Evolutionary conservation across 2,888 invertebrate genomes (phyloP).

Genomic region (Tyria jacobaeae): DNA sequence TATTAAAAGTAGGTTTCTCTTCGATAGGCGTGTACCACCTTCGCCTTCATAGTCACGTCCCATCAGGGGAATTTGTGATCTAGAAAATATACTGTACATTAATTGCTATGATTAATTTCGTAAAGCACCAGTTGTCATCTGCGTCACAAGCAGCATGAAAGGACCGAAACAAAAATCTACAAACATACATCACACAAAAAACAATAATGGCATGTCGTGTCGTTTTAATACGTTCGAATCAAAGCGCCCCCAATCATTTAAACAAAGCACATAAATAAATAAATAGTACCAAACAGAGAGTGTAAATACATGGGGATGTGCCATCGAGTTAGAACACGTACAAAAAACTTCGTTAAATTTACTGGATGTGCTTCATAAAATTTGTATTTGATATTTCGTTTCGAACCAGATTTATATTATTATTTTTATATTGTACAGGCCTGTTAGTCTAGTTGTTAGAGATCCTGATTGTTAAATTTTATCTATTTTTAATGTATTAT

Average conservation of each 20-base stretch:
- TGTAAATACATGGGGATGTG: conserved; percentile 74
- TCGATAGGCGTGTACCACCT: no score
- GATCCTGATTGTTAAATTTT: no score
- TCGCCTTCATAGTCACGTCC: no score
- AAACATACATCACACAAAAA: conserved; percentile 56
- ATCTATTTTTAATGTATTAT: not conserved
- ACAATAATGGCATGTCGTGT: conserved; percentile 59
- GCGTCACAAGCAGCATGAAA: conserved; percentile 21
- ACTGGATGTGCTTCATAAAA: conserved; percentile 29
- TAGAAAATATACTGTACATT: not conserved
- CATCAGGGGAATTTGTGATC: no score
- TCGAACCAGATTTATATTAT: not conserved
- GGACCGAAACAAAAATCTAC: conserved; percentile 30
- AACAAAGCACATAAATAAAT: conserved; percentile 78
- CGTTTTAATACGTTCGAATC: conserved; percentile 75
- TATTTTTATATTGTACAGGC: conserved; percentile 19
- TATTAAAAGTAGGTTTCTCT: no score
- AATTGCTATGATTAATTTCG: not conserved
- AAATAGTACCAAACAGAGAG: conserved; percentile 67
- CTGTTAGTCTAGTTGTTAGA: conserved; percentile 17
- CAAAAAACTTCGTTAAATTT: conserved; percentile 26
- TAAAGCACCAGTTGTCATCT: not conserved
- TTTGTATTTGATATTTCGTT: not conserved
- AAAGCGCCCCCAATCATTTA: conserved; percentile 81
- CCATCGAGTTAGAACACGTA: conserved; percentile 41